Conservation (phyloP, 2,797 vertebrate species). For the Centropyge bicolor region DNA sequence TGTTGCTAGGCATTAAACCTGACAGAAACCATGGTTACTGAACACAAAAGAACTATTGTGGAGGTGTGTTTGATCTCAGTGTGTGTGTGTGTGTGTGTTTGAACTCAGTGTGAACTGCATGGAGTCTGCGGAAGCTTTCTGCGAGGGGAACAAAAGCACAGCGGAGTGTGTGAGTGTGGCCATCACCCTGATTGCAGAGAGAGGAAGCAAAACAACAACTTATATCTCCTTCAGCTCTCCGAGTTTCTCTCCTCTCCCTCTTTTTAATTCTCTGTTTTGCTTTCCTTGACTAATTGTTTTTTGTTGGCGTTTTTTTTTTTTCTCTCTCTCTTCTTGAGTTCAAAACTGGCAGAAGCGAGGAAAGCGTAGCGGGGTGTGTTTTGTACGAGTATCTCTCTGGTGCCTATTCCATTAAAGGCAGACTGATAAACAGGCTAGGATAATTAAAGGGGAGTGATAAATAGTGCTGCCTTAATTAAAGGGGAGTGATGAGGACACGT, state of each 20-base stretch:
- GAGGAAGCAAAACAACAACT: constrained; percentile 79
- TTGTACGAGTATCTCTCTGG: constrained; percentile 84
- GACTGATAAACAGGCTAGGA: constrained; percentile 88
- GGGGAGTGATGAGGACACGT: constrained; percentile 90
- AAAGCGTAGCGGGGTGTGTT: constrained; percentile 79
- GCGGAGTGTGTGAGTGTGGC: constrained; percentile 73
- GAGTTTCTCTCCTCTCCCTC: constrained; percentile 60
- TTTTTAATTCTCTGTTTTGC: constrained; percentile 73
- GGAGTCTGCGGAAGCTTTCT: constrained; percentile 81
- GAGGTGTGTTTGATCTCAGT: constrained; percentile 83
- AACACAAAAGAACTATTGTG: constrained; percentile 83
- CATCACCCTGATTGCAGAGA: constrained; percentile 80
- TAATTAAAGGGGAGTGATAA: constrained; percentile 91
- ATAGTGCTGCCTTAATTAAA: constrained; percentile 89
- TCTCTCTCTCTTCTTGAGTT: constrained; percentile 72
- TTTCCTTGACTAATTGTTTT: constrained; percentile 79
- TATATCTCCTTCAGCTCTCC: constrained; percentile 72
- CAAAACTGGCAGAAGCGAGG: constrained; percentile 79
- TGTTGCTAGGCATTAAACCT: constrained; percentile 87
- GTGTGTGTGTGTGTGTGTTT: constrained; percentile 72
- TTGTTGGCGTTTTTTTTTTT: constrained; percentile 62
- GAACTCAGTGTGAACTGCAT: constrained; percentile 81
- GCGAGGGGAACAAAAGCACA: constrained; percentile 80
- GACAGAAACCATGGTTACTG: constrained; percentile 85
- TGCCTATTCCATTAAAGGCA: constrained; percentile 88